Percentiles rank a stretch among this genome's conserved stretches.
Conservation (phyloP, 2,888 invertebrate genomes). For the Apamea monoglypha region DNA sequence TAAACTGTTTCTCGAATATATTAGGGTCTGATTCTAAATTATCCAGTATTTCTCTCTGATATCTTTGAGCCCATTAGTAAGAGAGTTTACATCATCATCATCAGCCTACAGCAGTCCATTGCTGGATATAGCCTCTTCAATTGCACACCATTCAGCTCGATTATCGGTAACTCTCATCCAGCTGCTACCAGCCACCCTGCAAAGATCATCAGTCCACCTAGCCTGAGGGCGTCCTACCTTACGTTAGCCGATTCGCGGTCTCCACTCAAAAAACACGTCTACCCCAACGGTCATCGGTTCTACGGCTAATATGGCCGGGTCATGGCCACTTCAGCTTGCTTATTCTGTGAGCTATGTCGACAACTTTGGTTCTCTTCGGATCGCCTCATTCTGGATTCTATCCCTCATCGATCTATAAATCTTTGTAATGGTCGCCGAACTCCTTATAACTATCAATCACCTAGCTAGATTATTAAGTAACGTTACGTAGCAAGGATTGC, state of each 20-base stretch:
- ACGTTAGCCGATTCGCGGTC: background rate
- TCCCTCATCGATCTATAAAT: background rate
- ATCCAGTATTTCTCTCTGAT: background rate
- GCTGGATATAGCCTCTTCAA: background rate
- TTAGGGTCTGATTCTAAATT: background rate
- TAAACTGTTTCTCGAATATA: background rate
- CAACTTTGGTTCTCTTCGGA: background rate
- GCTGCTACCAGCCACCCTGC: background rate
- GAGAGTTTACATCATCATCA: background rate
- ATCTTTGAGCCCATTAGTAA: background rate
- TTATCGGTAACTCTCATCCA: no score
- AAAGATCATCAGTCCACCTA: background rate
- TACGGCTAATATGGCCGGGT: background rate
- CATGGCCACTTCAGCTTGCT: background rate
- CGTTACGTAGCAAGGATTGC: slow-evolving; percentile 25
- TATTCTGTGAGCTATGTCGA: background rate
- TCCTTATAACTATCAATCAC: background rate
- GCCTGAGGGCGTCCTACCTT: background rate
- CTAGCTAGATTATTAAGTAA: background rate
- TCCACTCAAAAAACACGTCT: background rate
- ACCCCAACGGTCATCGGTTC: background rate
- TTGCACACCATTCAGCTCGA: background rate
- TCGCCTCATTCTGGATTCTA: background rate
- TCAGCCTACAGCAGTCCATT: no score
- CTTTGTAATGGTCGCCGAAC: background rate